phyloP scores from a whole-genome alignment of 53 echinoderm and acorn worm genomes.

The Apostichopus leukothele region DNA sequence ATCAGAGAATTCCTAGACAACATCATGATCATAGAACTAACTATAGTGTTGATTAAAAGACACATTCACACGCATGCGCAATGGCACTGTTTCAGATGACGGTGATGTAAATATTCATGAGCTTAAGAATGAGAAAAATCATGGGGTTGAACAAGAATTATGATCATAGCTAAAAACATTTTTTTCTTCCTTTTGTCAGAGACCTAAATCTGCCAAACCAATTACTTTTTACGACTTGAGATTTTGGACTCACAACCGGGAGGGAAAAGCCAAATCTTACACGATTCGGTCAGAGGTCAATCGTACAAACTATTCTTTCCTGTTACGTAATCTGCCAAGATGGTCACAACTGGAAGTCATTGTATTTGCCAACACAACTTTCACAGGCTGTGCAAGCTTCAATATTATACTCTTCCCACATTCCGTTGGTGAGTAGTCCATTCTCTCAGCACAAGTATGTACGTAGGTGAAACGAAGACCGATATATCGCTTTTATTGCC shows the following conservation, averaged over 20 bases:
- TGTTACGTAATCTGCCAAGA: slow-evolving; percentile 19
- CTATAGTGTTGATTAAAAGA: too few relatives aligned
- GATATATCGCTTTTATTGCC: too few relatives aligned
- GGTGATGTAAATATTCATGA: too few relatives aligned
- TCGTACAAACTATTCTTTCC: background rate
- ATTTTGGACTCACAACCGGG: background rate
- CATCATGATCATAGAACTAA: too few relatives aligned
- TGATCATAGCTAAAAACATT: too few relatives aligned
- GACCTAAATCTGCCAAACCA: slow-evolving; percentile 1
- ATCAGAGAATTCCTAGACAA: too few relatives aligned
- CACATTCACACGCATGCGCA: too few relatives aligned
- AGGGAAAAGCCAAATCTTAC: background rate
- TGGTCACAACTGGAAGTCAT: slow-evolving; percentile 17
- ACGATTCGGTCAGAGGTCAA: slow-evolving; percentile 5
- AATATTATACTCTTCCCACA: slow-evolving; percentile 13
- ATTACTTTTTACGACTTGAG: slow-evolving; percentile 20
- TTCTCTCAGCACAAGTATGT: too few relatives aligned
- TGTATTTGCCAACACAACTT: slow-evolving; percentile 26
- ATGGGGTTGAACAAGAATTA: too few relatives aligned
- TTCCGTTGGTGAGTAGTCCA: slow-evolving; percentile 9
- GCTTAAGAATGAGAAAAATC: too few relatives aligned
- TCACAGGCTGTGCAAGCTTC: slow-evolving; percentile 11
- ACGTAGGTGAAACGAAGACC: too few relatives aligned
- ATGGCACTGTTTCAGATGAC: too few relatives aligned
- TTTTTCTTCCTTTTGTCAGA: slow-evolving; percentile 1